Conservation (phyloP, 1,140 invertebrate species). For the Drosophila repleta region DNA sequence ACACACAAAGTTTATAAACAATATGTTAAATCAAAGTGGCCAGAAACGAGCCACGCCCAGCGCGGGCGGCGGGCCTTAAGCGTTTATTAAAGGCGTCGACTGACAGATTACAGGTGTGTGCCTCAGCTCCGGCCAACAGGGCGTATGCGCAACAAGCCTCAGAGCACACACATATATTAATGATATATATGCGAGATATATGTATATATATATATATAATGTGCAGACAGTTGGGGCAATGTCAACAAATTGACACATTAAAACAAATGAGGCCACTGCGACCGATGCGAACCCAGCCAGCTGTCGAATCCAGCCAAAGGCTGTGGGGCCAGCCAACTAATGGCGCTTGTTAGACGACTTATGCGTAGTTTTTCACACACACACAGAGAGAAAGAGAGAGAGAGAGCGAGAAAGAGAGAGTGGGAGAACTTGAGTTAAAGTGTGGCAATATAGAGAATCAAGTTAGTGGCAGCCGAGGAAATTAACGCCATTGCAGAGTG, state of each 20-base stretch:
- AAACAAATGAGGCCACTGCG: constrained; percentile 79
- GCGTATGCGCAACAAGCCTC: constrained; percentile 34
- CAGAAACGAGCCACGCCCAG: constrained; percentile 24
- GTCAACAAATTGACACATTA: constrained; percentile 82
- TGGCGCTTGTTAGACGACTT: constrained; percentile 73
- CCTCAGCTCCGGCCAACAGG: constrained; percentile 20
- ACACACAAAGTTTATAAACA: constrained; percentile 33
- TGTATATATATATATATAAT: constrained; percentile 6
- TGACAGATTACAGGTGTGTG: constrained; percentile 71
- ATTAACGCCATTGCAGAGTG: constrained; percentile 60
- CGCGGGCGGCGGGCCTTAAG: constrained; percentile 38
- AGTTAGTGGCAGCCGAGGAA: constrained; percentile 60
- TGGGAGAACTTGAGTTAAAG: constrained; percentile 30
- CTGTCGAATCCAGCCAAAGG: constrained; percentile 44
- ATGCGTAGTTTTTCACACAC: constrained; percentile 39
- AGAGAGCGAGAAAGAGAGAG: too few species aligned
- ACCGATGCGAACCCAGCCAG: constrained; percentile 52
- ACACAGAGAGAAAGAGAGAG: too few species aligned
- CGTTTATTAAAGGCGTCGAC: constrained; percentile 64
- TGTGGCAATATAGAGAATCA: constrained; percentile 35
- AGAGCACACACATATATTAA: constrained; percentile 6
- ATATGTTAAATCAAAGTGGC: constrained; percentile 46
- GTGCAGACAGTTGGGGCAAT: constrained; percentile 46
- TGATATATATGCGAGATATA: neutral
- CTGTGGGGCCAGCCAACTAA: constrained; percentile 58